Conservation (phyloP, 2,888 invertebrate genomes). For the Azorinus chamasolen region DNA sequence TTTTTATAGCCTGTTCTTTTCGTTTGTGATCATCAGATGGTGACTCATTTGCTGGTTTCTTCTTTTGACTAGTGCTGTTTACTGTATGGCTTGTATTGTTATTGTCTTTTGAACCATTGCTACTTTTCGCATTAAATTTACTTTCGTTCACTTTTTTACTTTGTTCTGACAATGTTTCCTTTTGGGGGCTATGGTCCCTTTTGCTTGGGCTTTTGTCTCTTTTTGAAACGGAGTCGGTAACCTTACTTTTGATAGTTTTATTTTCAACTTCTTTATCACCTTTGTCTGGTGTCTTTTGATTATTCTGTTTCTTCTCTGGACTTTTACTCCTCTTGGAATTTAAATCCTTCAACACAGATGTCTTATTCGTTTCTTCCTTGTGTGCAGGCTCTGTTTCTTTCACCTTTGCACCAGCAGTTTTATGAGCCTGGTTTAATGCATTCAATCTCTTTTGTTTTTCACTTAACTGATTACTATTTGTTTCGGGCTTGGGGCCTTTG, state of each 20-base stretch:
- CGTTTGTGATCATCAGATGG: no score
- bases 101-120: no score
- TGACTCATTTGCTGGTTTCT: no score
- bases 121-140: no score
- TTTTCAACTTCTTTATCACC: not conserved
- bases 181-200: not conserved
- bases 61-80: no score
- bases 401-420: not conserved
- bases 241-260: no score
- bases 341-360: slow-evolving; percentile 40
- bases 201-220: not conserved
- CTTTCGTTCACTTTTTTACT: not conserved
- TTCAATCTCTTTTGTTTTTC: no score
- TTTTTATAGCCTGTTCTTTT: no score
- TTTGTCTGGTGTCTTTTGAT: not conserved
- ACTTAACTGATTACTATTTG: no score
- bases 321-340: slow-evolving; percentile 22
- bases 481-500: no score
- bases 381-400: not conserved
- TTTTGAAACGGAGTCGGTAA: not conserved
- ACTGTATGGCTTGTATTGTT: no score
- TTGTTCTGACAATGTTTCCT: not conserved
- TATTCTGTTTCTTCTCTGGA: slow-evolving; percentile 8
- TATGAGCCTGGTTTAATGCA: no score
- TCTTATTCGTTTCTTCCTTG: slow-evolving; percentile 13